Conservation (phyloP, 2,113 vertebrate genomes). For the Toxostoma redivivum region DNA sequence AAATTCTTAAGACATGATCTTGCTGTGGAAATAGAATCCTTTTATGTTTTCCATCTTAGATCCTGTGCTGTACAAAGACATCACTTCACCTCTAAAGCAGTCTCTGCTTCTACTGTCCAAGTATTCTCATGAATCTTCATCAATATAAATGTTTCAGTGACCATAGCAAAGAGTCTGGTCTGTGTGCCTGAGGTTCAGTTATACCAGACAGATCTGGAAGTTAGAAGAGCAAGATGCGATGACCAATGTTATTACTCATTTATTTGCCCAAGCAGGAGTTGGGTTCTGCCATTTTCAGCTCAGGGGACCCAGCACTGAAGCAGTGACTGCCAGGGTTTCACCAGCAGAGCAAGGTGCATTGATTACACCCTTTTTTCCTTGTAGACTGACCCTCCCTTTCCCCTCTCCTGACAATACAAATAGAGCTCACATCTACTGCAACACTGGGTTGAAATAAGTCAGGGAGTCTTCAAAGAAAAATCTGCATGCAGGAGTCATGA, state of each 20-base stretch:
- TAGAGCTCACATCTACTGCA: neutral
- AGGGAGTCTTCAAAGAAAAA: neutral
- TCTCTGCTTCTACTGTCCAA: neutral
- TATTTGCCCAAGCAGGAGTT: neutral
- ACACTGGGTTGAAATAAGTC: neutral
- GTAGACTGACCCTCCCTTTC: neutral
- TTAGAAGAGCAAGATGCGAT: neutral
- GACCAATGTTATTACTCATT: neutral
- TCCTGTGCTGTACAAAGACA: neutral
- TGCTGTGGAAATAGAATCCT: slow-evolving; percentile 2
- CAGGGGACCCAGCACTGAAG: neutral
- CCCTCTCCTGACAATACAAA: neutral
- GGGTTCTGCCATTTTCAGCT: neutral
- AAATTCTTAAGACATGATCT: neutral
- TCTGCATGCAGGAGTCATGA: neutral
- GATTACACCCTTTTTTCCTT: neutral
- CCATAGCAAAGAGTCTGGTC: neutral
- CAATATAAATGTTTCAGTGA: neutral
- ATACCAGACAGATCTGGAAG: neutral
- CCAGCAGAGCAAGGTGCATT: neutral
- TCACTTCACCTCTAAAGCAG: neutral
- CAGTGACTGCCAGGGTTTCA: neutral
- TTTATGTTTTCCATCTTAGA: neutral
- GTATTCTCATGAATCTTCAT: neutral
- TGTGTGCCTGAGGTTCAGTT: neutral